Evolutionary conservation across 2,113 vertebrate genomes (phyloP).

Genomic region (Eptatretus burgeri): DNA sequence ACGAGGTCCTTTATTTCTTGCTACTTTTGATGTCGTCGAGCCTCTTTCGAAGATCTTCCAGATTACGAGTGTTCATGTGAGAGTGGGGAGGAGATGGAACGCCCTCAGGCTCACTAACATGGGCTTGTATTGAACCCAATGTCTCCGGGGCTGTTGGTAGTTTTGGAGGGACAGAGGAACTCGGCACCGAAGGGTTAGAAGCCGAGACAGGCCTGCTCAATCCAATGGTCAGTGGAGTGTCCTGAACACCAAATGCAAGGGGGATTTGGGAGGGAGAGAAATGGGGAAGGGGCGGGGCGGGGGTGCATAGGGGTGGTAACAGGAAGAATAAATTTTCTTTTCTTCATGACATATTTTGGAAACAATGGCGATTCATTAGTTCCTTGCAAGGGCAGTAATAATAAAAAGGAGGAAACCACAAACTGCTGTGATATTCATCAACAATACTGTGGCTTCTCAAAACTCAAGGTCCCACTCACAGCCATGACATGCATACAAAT

Average conservation of each 20-base stretch:
- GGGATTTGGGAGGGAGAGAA: background rate
- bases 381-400: too few species aligned
- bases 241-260: background rate
- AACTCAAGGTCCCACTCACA: too few species aligned
- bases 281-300: too few species aligned
- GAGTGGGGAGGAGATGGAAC: background rate
- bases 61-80: background rate
- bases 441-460: too few species aligned
- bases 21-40: conserved; percentile 3
- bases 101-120: background rate
- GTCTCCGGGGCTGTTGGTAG: background rate
- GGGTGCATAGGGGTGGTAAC: too few species aligned
- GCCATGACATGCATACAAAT: too few species aligned
- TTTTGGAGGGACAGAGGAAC: background rate
- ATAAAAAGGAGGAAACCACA: too few species aligned
- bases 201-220: background rate
- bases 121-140: background rate
- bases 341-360: too few species aligned
- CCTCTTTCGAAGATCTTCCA: background rate
- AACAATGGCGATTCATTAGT: too few species aligned
- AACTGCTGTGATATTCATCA: too few species aligned
- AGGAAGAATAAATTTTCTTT: too few species aligned
- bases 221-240: background rate
- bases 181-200: background rate
- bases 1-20: background rate